Base-by-base conservation (phyloP, 2,888 invertebrate genomes). In the Ormyrus nitidulus region DNA sequence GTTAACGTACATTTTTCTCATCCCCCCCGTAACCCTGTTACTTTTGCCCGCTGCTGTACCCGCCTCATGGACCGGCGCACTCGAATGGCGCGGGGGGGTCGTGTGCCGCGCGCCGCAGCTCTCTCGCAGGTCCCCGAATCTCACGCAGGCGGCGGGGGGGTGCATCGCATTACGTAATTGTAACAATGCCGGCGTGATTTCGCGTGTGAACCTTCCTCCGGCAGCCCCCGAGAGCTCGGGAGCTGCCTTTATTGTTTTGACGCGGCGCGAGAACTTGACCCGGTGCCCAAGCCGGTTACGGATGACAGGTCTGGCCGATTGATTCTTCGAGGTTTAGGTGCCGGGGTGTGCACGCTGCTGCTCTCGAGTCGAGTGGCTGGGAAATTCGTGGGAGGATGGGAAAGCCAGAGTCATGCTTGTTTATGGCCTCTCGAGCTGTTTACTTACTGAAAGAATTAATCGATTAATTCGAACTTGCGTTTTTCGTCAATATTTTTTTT, bases 111-210 rank as follows among this genome's bases (percentile, higher is more conserved):
- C 19, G 19, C 19, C 19, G 19, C 19, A 19, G 19, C 19, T 19
- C 19, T 44, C 46, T 84, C 81, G 81, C 86, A 86, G 86, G 86
- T 86, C 83, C 83, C 81, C 80, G 80, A 83, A 80, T 64, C 83
- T 54, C 56, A 9, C 48, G 6, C 34, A 61, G 19, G 56, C 3
- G 61, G 44, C 75, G 78, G 81, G 78, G 84, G 89, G 89, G 88
- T 88, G 88, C 86, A 89, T 88, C 87, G 87, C 86, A 90, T 90
- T 89, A 89, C 86, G 84, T 89, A 90, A 90, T 89, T 88, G 87
- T 86, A 84, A 80, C 68, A 53, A 44, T 19, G 5, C 19, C 54
- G 13, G 79, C 81, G 81, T 83, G 84, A 85, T 85, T 84, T 84
- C 83, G 85, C 87, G 87, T 88, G 88, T 86, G 87, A 88, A 87